Conservation (phyloP, 2,797 vertebrate species). For the Caiman crocodilus region DNA sequence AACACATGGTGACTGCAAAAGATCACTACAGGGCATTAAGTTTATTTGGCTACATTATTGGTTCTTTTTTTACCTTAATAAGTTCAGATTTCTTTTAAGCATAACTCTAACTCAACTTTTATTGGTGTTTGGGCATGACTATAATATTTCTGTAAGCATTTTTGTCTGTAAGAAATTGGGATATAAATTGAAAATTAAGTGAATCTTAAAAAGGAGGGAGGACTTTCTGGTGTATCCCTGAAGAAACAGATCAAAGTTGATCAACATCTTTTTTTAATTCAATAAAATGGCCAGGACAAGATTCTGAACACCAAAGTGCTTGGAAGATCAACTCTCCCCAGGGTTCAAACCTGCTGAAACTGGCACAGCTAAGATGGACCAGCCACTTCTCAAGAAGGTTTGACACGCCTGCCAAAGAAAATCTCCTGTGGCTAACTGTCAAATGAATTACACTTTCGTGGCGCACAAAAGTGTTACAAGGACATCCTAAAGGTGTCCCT, state of each 20-base stretch:
- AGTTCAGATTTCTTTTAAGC: not conserved
- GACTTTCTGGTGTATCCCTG: not conserved
- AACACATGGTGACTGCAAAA: not conserved
- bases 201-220: not conserved
- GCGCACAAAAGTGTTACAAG: too few relatives aligned
- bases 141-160: not conserved
- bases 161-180: not conserved
- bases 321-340: too few relatives aligned
- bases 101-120: not conserved
- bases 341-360: too few relatives aligned
- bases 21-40: not conserved
- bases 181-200: not conserved
- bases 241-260: not conserved
- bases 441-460: too few relatives aligned
- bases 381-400: too few relatives aligned
- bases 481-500: too few relatives aligned
- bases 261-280: too few relatives aligned
- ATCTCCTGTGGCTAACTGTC: too few relatives aligned
- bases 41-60: not conserved
- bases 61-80: not conserved
- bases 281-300: too few relatives aligned
- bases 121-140: not conserved
- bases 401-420: too few relatives aligned
- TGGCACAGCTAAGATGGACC: too few relatives aligned
- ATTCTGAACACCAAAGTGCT: too few relatives aligned